Evolutionary conservation across 35 echinoderm and acorn worm species (phyloP).

Genomic region (Nesometra sesokonis): DNA sequence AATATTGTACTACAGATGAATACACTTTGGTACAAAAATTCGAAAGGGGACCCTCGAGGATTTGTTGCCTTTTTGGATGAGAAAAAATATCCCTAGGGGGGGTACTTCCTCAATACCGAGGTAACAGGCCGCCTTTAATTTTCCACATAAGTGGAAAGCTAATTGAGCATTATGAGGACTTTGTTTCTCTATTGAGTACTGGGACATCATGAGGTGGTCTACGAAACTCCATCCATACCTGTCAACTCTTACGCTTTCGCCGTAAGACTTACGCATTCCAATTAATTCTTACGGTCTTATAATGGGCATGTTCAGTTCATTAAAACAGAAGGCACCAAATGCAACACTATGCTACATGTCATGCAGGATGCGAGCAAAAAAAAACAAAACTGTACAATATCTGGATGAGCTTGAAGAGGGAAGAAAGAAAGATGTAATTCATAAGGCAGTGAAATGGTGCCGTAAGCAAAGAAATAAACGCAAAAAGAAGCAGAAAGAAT

Average conservation of each 20-base stretch:
- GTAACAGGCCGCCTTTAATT: too few species aligned
- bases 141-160: neutral
- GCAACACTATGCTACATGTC: neutral
- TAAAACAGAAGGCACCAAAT: neutral
- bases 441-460: slow-evolving; percentile 10
- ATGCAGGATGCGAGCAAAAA: neutral
- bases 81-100: too few species aligned
- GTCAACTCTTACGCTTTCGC: too few species aligned
- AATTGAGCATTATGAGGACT: slow-evolving; percentile 17
- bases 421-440: neutral
- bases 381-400: neutral
- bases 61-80: too few species aligned
- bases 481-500: slow-evolving; percentile 10
- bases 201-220: too few species aligned
- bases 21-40: too few species aligned
- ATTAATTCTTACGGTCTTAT: too few species aligned
- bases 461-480: slow-evolving; percentile 2
- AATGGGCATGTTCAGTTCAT: neutral
- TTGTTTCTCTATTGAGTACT: neutral
- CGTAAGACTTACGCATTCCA: too few species aligned
- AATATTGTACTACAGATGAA: too few species aligned
- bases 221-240: neutral
- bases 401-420: neutral
- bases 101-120: too few species aligned
- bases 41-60: too few species aligned